Conservation (phyloP, 92 coral and sea anemone species). For the Phymanthus crucifer region DNA sequence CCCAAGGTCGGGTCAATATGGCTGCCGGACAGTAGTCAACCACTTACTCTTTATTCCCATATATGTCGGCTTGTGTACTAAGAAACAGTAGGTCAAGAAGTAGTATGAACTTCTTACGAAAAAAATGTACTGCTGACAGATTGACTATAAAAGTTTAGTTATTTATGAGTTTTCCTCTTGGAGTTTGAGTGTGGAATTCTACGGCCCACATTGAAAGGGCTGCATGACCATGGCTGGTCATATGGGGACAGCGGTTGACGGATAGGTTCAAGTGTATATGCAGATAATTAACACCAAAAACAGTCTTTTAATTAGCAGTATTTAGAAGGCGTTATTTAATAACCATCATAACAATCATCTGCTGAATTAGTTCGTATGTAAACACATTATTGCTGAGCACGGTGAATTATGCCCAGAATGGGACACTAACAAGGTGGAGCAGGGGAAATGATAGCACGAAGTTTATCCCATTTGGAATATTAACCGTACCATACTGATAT, state of each 20-base stretch:
- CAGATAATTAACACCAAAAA: constrained; percentile 26
- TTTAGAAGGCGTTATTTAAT: constrained; percentile 33
- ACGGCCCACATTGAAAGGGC: neutral
- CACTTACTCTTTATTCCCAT: neutral
- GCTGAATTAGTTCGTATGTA: constrained; percentile 12
- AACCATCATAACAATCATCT: constrained; percentile 26
- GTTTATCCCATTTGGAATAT: neutral
- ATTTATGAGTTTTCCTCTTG: neutral
- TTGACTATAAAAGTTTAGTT: neutral
- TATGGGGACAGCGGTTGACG: constrained; percentile 19
- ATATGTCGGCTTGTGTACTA: neutral
- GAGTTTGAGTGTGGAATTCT: neutral
- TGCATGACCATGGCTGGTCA: neutral
- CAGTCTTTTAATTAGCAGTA: constrained; percentile 29
- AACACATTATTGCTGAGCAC: neutral
- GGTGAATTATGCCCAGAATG: neutral
- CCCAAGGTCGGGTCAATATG: constrained; percentile 11
- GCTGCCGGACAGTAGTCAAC: neutral
- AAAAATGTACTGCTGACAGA: neutral
- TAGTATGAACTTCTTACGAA: neutral
- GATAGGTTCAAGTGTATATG: constrained; percentile 25
- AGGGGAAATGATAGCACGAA: neutral
- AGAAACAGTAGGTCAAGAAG: neutral
- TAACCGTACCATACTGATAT: neutral
- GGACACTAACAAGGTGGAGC: neutral